phyloP scores from a whole-genome alignment of 2,797 vertebrate species.

The Margarornis squamiger region DNA sequence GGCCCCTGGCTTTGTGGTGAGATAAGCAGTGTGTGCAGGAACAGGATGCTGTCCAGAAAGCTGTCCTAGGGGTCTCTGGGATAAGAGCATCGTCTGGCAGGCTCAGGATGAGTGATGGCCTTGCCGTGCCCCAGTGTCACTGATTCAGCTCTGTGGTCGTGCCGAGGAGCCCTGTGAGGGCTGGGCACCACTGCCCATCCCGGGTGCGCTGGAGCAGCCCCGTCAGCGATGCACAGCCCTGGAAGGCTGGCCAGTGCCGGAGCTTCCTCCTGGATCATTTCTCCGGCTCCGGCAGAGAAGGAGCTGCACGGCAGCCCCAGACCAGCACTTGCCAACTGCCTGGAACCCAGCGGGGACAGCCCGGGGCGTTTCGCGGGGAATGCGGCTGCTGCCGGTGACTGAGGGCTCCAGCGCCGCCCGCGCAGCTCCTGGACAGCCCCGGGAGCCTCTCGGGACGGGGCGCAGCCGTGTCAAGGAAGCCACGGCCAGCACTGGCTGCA shows the following conservation, averaged over 20 bases:
- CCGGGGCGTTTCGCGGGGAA: neutral
- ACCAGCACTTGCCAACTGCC: neutral
- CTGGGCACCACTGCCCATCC: neutral
- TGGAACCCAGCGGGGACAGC: accelerated
- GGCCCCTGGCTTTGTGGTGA: neutral
- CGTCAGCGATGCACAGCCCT: too few species aligned
- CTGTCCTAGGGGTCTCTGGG: neutral
- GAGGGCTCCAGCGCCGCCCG: neutral
- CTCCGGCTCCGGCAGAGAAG: neutral
- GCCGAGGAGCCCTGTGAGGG: neutral
- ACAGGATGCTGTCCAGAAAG: neutral
- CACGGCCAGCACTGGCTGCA: neutral
- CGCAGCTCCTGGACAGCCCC: neutral
- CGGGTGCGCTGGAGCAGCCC: neutral
- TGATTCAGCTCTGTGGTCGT: neutral
- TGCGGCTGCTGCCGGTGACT: neutral
- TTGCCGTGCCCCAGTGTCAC: accelerated
- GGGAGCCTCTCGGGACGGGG: neutral
- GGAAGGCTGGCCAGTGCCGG: too few species aligned
- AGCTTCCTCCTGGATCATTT: neutral
- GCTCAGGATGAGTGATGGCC: neutral
- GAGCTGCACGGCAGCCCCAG: neutral
- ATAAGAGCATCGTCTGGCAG: accelerated
- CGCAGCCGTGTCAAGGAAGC: neutral
- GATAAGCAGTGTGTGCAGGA: accelerated